Evolutionary conservation across 2,888 invertebrate genomes (phyloP).

Genomic region (Acronicta leporina): DNA sequence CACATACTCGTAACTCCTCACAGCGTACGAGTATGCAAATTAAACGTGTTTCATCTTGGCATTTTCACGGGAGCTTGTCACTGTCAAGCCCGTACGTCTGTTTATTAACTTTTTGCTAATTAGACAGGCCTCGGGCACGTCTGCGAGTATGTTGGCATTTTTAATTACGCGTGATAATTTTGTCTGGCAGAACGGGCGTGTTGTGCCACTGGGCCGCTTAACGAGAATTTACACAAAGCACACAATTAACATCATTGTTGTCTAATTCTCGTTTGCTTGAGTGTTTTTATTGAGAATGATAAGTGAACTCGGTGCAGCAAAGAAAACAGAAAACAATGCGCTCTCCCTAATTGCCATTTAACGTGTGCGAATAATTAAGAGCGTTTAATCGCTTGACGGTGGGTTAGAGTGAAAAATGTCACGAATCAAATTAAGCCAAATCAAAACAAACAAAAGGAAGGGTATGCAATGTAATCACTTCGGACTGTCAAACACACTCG

Average conservation of each 20-base stretch:
- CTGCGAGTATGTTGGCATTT: constrained; percentile 87
- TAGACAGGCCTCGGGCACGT: constrained; percentile 83
- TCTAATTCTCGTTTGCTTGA: constrained; percentile 71
- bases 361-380: constrained; percentile 55
- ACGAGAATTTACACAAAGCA: constrained; percentile 63
- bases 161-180: constrained; percentile 86
- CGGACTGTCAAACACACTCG: constrained; percentile 87
- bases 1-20: constrained; percentile 64
- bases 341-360: constrained; percentile 45
- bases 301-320: constrained; percentile 33
- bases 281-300: constrained; percentile 72
- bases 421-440: constrained; percentile 85
- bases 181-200: constrained; percentile 65
- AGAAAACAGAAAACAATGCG: constrained; percentile 37
- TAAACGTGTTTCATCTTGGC: constrained; percentile 88
- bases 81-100: constrained; percentile 85
- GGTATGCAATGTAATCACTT: constrained; percentile 86
- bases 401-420: constrained; percentile 74
- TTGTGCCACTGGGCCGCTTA: constrained; percentile 65
- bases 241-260: constrained; percentile 67
- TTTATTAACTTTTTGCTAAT: constrained; percentile 89
- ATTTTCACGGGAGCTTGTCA: constrained; percentile 87
- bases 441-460: constrained; percentile 86
- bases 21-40: constrained; percentile 80
- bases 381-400: constrained; percentile 58